phyloP scores from a whole-genome alignment of 1,140 invertebrate genomes.

The Drosophila guanche region DNA sequence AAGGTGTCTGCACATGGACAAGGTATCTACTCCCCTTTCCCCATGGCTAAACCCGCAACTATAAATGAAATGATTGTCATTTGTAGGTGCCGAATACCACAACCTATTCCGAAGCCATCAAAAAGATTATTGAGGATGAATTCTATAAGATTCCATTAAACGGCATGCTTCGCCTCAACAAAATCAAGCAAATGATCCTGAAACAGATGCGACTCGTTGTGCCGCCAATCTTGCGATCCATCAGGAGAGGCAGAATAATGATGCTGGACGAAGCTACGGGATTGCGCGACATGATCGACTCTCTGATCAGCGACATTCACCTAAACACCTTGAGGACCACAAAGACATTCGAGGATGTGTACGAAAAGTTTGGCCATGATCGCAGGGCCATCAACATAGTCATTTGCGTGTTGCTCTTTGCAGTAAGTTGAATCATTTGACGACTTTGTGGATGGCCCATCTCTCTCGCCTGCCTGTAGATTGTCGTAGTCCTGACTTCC shows the following conservation, averaged over 20 bases:
- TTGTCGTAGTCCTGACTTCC: constrained; percentile 85
- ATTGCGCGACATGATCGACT: constrained; percentile 35
- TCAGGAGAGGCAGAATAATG: too few relatives aligned
- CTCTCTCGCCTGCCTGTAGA: constrained; percentile 20
- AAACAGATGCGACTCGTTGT: not conserved
- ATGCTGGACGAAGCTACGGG: too few relatives aligned
- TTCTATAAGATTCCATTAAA: constrained; percentile 8
- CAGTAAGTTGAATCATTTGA: constrained; percentile 59
- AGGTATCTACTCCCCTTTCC: constrained; percentile 8
- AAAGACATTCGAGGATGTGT: constrained; percentile 56
- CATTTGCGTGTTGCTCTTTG: constrained; percentile 84
- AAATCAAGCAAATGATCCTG: constrained; percentile 15
- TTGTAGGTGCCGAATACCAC: constrained; percentile 40
- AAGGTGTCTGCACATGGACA: constrained; percentile 49
- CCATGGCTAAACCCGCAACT: too few relatives aligned
- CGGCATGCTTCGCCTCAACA: constrained; percentile 8
- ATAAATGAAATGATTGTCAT: too few relatives aligned
- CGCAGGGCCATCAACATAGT: constrained; percentile 63
- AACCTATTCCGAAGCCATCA: constrained; percentile 20
- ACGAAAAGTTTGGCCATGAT: constrained; percentile 43
- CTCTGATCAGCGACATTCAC: constrained; percentile 45
- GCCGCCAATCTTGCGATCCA: too few relatives aligned
- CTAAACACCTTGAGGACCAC: constrained; percentile 33
- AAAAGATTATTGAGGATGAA: constrained; percentile 3
- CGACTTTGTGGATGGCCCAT: too few relatives aligned